Evolutionary conservation across 2,113 vertebrate genomes (phyloP), one percentile per base, ranked within the genome.

Genomic region (Corythornis vintsioides): DNA sequence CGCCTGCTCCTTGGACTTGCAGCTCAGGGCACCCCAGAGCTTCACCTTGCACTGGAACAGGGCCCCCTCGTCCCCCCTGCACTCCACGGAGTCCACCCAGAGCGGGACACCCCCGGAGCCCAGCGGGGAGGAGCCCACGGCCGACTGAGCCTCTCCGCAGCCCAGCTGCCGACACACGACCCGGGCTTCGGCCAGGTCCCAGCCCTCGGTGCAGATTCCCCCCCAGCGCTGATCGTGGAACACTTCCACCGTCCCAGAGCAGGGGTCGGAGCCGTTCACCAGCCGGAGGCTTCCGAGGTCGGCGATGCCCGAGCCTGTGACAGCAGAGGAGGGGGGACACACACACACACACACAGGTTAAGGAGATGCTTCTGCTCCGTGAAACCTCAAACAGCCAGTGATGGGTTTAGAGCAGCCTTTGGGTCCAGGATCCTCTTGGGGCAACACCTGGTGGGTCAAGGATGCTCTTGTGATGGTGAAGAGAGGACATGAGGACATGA

Each of bases 131-230:
- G 48, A 24, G 4, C 10, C 29, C 0, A 2, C 0, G 0, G 61
- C 76, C 0, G 29, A 42, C 5, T 1, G 66, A 0, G 98, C 98
- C 1, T 79, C 75, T 13, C 63, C 63, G 1, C 63, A 65, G 63
- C 63, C 63, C 86, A 99, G 97, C 82, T 99, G 98, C 67, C 94
- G 96, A 84, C 99, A 99, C 87, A 98, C 98, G 45, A 99, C 98
- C 0, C 53, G 55, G n/a, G 72, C 87, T 67, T 90, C 87, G 0
- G 71, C 42, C 66, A 90, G 48, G 60, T 67, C 83, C 91, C 91
- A 93, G 21, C 87, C 72, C 0, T 86, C 83, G 0, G 35, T 25
- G 38, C 91, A 93, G 60, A 93, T 33, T 3, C 77, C 66, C 1
- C 91, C 91, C 91, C 91, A 93, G 35, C 26, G 77, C 42, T 61